Conservation (phyloP, 1,140 invertebrate genomes). For the Apis mellifera region Amel_HAv3.1 CM009940.2:31501-32000, state of each 20-base stretch:
- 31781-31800: too few species aligned
- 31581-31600: background rate
- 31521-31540: background rate
- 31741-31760: too few species aligned
- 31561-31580: background rate
- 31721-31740: conserved; percentile 8
- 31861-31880: background rate
- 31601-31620: background rate
- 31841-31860: conserved; percentile 38
- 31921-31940: conserved; percentile 27
- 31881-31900: conserved; percentile 24
- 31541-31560: too few species aligned
- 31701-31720: background rate
- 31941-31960: conserved; percentile 28
- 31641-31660: background rate
- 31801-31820: background rate
- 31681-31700: background rate
- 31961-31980: conserved; percentile 27
- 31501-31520: background rate
- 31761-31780: too few species aligned
- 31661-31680: conserved; percentile 20
- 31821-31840: background rate
- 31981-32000: conserved; percentile 68
- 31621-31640: background rate
- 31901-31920: conserved; percentile 38